phyloP scores from a whole-genome alignment of 2,113 vertebrate species.

The Gallinago paraguaiae region DNA sequence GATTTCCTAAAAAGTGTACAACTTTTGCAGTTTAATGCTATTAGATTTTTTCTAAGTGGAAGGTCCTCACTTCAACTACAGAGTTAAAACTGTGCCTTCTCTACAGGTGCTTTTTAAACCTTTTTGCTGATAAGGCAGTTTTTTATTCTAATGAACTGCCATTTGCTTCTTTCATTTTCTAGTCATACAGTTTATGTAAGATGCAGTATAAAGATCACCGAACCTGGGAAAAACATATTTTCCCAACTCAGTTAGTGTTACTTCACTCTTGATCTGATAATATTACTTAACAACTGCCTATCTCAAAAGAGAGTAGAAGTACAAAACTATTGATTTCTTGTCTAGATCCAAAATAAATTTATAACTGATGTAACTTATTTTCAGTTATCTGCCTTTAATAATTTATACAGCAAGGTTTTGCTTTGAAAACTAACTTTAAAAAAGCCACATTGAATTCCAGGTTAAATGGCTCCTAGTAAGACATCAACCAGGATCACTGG shows the following conservation, averaged over 20 bases:
- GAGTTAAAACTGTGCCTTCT: not conserved
- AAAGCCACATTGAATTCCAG: not conserved
- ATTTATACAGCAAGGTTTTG: not conserved
- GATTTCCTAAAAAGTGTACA: not conserved
- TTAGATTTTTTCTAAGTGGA: not conserved
- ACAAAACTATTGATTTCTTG: not conserved
- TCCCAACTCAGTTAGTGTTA: not conserved
- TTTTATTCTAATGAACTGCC: not conserved
- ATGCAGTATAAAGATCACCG: not conserved
- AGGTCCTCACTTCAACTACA: not conserved
- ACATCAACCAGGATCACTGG: not conserved
- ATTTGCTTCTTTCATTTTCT: not conserved
- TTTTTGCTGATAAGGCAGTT: not conserved
- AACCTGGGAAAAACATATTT: not conserved
- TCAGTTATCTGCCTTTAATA: not conserved
- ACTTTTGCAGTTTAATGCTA: not conserved
- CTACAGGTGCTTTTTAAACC: not conserved
- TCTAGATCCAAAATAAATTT: not conserved
- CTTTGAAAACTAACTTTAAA: not conserved
- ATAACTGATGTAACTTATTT: not conserved
- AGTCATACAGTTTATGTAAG: not conserved
- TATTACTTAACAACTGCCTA: not conserved
- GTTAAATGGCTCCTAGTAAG: not conserved
- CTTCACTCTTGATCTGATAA: not conserved
- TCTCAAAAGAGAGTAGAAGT: not conserved